A percentile compares a stretch with the other conserved stretches of the same genome.
Evolutionary conservation across 2,797 vertebrate genomes (phyloP).

Genomic region (Phrynocephalus forsythii): DNA sequence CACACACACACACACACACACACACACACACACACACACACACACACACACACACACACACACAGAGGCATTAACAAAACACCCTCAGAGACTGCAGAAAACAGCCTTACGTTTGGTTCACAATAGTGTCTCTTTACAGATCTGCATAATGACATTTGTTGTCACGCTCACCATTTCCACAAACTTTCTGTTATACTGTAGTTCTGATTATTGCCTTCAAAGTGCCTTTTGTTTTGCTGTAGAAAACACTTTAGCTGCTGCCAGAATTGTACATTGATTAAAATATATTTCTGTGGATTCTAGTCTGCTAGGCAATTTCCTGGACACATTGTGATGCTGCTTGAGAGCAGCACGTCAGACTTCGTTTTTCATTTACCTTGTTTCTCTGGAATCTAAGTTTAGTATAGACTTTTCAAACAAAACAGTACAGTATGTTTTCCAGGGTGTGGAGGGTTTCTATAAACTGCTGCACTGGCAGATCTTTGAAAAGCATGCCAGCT

Average conservation of each 20-base stretch:
- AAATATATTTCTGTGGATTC: not conserved
- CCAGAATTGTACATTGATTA: not conserved
- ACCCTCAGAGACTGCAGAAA: conserved; percentile 45
- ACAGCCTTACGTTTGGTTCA: conserved; percentile 3
- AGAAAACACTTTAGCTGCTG: conserved; percentile 13
- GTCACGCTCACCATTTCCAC: fast-evolving
- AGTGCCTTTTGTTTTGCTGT: not conserved
- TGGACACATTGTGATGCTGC: not conserved
- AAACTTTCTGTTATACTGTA: conserved; percentile 7
- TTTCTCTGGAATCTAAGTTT: not conserved
- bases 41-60: not conserved
- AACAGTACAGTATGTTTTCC: conserved; percentile 1
- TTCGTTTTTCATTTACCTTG: not conserved
- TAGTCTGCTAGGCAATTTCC: not conserved
- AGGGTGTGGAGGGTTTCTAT: conserved; percentile 4
- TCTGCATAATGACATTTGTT: not conserved
- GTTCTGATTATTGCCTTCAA: not conserved
- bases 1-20: not conserved
- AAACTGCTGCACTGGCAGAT: conserved; percentile 29
- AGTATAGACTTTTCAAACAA: conserved; percentile 11
- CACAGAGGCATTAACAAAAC: not conserved
- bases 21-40: not conserved
- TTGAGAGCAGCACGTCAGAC: not conserved
- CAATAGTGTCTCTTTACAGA: conserved; percentile 11
- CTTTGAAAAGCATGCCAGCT: conserved; percentile 13